Percentiles rank a stretch among this genome's conserved stretches.
These are phyloP conservation scores for Andrena haemorrhoa DNA, from an alignment of 2,888 invertebrate species.

Conservation along the genomic window DNA sequence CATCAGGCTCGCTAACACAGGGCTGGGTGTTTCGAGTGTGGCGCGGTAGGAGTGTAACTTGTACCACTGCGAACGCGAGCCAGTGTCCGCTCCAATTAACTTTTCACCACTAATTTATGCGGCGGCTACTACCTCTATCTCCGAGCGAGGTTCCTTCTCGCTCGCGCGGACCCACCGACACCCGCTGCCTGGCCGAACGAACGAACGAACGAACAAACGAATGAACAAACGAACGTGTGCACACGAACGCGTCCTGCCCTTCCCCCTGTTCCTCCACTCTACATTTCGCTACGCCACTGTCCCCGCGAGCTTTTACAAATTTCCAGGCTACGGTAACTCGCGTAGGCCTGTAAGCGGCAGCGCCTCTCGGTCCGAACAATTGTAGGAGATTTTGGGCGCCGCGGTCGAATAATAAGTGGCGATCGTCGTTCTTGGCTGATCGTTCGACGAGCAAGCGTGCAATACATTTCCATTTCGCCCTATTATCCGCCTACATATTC, in stretches of 20 bases:
- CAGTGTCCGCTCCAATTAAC: slow-evolving; percentile 84
- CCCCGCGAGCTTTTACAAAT: slow-evolving; percentile 58
- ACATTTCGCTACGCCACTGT: background rate
- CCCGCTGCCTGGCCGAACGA: slow-evolving; percentile 32
- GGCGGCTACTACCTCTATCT: slow-evolving; percentile 67
- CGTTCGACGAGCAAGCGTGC: no score
- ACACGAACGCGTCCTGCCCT: slow-evolving; percentile 33
- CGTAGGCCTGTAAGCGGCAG: slow-evolving; percentile 34
- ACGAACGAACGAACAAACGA: slow-evolving; percentile 50
- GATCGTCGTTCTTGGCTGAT: no score
- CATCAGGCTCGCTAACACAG: slow-evolving; percentile 3
- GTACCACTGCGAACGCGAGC: slow-evolving; percentile 81
- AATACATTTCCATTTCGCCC: no score
- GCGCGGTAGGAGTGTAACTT: slow-evolving; percentile 77
- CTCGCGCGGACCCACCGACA: slow-evolving; percentile 34
- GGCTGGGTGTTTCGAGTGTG: slow-evolving; percentile 43
- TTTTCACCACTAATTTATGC: slow-evolving; percentile 84
- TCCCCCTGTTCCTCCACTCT: no score
- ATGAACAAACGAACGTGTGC: slow-evolving; percentile 40
- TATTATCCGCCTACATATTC: no score
- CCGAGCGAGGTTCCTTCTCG: slow-evolving; percentile 45
- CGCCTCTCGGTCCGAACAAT: slow-evolving; percentile 57
- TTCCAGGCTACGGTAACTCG: slow-evolving; percentile 56
- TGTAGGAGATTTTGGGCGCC: no score
- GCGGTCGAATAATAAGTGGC: no score